A percentile compares a stretch with the other conserved stretches of the same genome.
Conservation (phyloP, 37 sponge, comb jelly and placozoan genomes). For the Aphrocallistes beatrix region DNA sequence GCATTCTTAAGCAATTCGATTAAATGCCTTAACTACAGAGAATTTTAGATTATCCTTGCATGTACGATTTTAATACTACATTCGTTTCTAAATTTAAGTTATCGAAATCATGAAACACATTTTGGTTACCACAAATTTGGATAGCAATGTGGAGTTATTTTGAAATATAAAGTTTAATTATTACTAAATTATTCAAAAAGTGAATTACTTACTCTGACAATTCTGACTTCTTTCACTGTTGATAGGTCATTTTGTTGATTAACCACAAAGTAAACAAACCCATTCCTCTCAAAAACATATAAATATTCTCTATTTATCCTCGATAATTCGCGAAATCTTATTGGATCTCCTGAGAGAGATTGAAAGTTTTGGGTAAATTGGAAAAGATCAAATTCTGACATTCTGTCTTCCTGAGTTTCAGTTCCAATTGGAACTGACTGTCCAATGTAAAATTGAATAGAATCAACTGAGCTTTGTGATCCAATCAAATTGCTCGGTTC, state of each 20-base stretch:
- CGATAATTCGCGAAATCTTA: conserved; percentile 4
- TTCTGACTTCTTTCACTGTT: not conserved
- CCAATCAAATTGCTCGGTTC: not conserved
- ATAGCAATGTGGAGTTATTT: no score
- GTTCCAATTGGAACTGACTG: conserved; percentile 19
- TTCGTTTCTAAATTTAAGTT: no score
- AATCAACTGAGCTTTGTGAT: not conserved
- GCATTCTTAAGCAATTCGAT: no score
- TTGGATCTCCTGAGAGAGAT: not conserved
- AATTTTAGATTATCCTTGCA: no score
- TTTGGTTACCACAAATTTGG: no score
- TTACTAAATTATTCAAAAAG: not conserved
- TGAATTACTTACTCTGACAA: not conserved
- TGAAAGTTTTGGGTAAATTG: not conserved
- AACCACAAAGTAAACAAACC: not conserved
- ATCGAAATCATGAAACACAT: no score
- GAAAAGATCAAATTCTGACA: not conserved
- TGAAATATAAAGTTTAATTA: no score
- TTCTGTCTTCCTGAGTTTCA: not conserved
- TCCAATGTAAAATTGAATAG: not conserved
- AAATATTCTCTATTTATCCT: not conserved
- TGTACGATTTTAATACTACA: no score
- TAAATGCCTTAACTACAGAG: no score
- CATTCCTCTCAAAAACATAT: not conserved
- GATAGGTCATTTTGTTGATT: not conserved